Evolutionary conservation across 2,888 invertebrate species (phyloP).

Genomic region (Aphrophora alni): DNA sequence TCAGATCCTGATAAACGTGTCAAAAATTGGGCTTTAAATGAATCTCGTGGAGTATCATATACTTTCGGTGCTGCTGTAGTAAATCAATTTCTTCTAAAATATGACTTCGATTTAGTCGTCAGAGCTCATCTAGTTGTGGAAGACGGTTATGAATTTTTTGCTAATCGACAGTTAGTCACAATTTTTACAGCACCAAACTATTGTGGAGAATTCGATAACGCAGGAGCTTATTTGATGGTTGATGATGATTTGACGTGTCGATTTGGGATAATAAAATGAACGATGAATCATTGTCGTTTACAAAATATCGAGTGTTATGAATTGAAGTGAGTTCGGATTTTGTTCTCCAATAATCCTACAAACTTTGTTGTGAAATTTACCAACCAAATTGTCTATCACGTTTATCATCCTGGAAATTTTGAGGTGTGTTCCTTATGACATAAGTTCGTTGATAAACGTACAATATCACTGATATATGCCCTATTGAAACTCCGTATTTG

Average conservation of each 20-base stretch:
- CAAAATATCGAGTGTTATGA: too few species aligned
- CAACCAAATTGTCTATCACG: too few species aligned
- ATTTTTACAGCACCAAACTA: slow-evolving; percentile 45
- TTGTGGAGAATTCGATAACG: slow-evolving; percentile 41
- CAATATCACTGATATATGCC: too few species aligned
- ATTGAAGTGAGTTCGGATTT: too few species aligned
- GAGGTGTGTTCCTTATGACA: too few species aligned
- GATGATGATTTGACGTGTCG: slow-evolving; percentile 37
- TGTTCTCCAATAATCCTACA: too few species aligned
- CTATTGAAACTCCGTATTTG: too few species aligned
- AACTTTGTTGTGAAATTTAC: too few species aligned
- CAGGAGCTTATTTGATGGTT: slow-evolving; percentile 41
- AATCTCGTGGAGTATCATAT: slow-evolving; percentile 64
- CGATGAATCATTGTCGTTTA: too few species aligned
- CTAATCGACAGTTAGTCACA: slow-evolving; percentile 45
- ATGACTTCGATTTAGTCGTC: slow-evolving; percentile 70
- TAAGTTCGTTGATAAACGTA: too few species aligned
- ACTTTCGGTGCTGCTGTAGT: slow-evolving; percentile 70
- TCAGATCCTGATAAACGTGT: slow-evolving; percentile 61
- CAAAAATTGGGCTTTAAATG: background rate
- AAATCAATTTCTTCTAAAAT: slow-evolving; percentile 68
- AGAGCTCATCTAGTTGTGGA: slow-evolving; percentile 66
- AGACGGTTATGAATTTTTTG: slow-evolving; percentile 50
- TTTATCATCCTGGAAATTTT: too few species aligned
- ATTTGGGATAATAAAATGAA: background rate